Evolutionary conservation across 2,113 vertebrate genomes (phyloP).

Genomic region (Atractosteus spatula): DNA sequence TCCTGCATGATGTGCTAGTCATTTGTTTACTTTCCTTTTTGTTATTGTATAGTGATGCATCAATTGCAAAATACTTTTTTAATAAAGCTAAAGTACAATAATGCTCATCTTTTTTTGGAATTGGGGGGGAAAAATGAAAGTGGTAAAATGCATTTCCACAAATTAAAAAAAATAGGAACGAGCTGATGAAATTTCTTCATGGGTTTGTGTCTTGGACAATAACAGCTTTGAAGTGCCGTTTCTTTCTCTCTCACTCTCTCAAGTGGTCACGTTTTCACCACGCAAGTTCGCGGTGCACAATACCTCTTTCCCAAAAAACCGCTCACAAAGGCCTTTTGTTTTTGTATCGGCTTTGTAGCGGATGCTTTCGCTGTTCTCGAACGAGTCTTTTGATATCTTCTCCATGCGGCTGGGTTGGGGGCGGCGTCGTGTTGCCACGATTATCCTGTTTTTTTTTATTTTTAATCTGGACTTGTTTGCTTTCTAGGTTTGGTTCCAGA

Average conservation of each 20-base stretch:
- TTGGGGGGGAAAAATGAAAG: too few relatives aligned
- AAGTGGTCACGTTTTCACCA: background rate
- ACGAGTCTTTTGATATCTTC: too few relatives aligned
- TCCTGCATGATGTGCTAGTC: too few relatives aligned
- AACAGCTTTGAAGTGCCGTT: background rate
- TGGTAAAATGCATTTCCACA: too few relatives aligned
- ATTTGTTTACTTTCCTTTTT: too few relatives aligned
- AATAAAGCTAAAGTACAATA: too few relatives aligned
- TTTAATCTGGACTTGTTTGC: background rate
- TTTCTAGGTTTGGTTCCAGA: constrained; percentile 93
- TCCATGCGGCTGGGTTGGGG: background rate
- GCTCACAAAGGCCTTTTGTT: background rate
- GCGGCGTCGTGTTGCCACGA: background rate
- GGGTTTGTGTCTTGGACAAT: background rate
- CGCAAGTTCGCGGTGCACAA: background rate
- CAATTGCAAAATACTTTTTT: too few relatives aligned
- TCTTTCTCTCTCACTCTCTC: background rate
- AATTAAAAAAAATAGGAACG: background rate
- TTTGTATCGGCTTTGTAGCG: background rate
- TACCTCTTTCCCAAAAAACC: background rate
- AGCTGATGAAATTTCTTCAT: background rate
- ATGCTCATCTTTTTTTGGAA: too few relatives aligned
- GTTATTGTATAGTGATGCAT: too few relatives aligned
- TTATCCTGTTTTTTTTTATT: background rate
- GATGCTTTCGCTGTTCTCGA: too few relatives aligned